Base-by-base conservation (phyloP, 1,140 invertebrate species). In the Saccostrea glomerata region DNA sequence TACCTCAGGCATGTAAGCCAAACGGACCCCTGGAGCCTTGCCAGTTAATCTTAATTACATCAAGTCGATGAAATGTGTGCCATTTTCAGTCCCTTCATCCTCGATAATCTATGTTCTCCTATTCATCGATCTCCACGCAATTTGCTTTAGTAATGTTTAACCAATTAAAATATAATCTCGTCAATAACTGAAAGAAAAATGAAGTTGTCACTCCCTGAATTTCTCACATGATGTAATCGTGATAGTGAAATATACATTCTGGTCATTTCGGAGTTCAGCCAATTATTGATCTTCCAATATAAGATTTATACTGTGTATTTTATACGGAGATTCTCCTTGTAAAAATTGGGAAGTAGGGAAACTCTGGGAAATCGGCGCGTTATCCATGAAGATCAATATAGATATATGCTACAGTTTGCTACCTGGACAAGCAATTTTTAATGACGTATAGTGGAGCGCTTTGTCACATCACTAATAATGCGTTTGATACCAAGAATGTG, bases 231-330 rank as follows among this genome's bases (percentile, higher is more conserved):
- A 77, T 36, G 25, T 77, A 77, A 77, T 36, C 6, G 11, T 77
- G 70, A 36, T 77, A 77, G 13, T 13, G 70, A 77, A 77, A 25
- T 77, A 77, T 77, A 77, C 25, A 77, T 77, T 77, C 70, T 77
- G 70, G 70, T 77, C 70, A 77, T 13, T 30, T 17, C 30, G 13
- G 23, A 25, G 25, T 30, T 11, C 7, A 23, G 70, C 25, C 70
- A 77, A 77, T 77, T 77, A 77, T 77, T 77, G 70, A 77, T 77
- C 70, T 77, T 30, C 70, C 25, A 77, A 77, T 77, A 77, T 77
- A 77, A 77, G 70, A 77, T 77, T 77, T 77, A 77, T 77, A 36
- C 70, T 77, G 70, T 77, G 70, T 77, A 77, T 77, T 77, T 77
- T 77, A 77, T 36, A 30, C 70, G 25, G 70, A 30, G 70, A 77